phyloP scores from a whole-genome alignment of 2,113 vertebrate species.

The Eulacestoma nigropectus region DNA sequence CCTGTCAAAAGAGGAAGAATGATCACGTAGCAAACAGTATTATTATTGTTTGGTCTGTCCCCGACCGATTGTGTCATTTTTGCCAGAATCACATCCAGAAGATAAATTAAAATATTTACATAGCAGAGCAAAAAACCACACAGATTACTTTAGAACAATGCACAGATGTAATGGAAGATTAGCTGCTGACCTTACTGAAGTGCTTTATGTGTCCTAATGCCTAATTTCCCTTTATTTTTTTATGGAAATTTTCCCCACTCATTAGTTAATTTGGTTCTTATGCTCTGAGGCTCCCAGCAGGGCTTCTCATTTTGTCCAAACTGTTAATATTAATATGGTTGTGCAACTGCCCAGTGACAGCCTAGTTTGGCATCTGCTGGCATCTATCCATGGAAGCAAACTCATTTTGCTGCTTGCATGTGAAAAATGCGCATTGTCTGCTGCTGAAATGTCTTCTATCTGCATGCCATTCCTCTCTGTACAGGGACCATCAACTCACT shows the following conservation, averaged over 20 bases:
- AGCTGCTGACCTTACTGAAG: neutral
- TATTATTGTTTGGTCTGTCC: accelerated
- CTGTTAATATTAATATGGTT: neutral
- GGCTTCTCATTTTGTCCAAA: neutral
- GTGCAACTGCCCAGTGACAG: neutral
- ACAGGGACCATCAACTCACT: neutral
- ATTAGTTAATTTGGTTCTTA: neutral
- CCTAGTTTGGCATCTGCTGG: neutral
- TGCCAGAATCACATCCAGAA: neutral
- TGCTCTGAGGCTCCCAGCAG: neutral
- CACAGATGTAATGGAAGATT: neutral
- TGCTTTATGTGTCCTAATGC: neutral
- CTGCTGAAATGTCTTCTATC: neutral
- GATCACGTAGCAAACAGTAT: neutral
- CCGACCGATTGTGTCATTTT: neutral
- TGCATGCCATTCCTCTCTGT: neutral
- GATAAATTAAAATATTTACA: neutral
- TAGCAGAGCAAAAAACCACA: neutral
- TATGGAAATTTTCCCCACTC: neutral
- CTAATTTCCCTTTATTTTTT: neutral
- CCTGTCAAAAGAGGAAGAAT: neutral
- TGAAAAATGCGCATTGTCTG: neutral
- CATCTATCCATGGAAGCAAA: neutral
- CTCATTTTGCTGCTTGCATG: neutral
- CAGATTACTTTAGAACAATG: neutral